Evolutionary conservation across 2,113 vertebrate species (phyloP), one percentile per base, ranked within the genome.

Genomic region (Ahaetulla prasina): DNA sequence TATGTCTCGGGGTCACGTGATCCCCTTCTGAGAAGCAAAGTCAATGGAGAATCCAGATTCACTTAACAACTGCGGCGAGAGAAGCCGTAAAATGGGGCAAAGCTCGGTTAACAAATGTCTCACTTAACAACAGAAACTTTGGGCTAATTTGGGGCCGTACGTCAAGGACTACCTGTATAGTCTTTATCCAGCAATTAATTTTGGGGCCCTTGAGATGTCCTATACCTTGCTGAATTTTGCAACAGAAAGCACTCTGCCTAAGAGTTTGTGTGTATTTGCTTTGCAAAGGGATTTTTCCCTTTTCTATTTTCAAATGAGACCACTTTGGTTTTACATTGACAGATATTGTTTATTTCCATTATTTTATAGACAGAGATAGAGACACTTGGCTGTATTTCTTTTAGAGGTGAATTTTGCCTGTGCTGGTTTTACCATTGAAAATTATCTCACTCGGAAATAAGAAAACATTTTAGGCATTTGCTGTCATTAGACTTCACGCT

Each of bases 261-360:
- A 85, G 85, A 27, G 0, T 50, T 54, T 4, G 43, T 43, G 14
- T 63, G 4, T 89, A 25, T 43, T 80, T 60, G 93, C 47, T 89
- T 94, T 89, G 49, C 18, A 63, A 30, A 87, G 6, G 45, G 3
- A 9, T 50, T 11, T 49, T 49, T 11, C 47, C 57, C 74, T n/a
- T 93, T 14, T 91, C 54, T 47, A 30, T 86, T 94, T 92, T 84
- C 53, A 85, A 90, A 43, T 87, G 90, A 89, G 88, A 30, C 55
- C 4, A 45, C 16, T 60, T 91, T 63, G 20, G 6, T n/a, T n/a
- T n/a, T n/a, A n/a, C n/a, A n/a, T n/a, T n/a, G n/a, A 50, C 11
- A 50, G 49, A 57, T 53, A 53, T 8, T 18, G 52, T 55, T 55
- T 9, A 57, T 57, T 57, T 57, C 54, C 54, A 60, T 80, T 39